Evolutionary conservation across 2,113 vertebrate genomes (phyloP).

Genomic region (Dromaius novaehollandiae): DNA sequence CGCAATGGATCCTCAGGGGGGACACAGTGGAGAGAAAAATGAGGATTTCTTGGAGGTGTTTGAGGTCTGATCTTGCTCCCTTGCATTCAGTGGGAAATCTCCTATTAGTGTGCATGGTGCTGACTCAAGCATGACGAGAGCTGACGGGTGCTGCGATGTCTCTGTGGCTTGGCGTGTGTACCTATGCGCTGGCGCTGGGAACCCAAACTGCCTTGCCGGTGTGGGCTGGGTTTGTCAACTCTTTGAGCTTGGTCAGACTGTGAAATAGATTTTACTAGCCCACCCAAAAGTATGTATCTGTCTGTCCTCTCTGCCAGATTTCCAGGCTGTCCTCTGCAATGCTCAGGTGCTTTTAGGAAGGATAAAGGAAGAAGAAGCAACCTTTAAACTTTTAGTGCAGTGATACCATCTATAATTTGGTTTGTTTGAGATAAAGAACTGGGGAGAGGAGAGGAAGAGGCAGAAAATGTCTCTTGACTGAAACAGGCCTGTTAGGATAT

Average conservation of each 20-base stretch:
- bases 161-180: rapidly evolving
- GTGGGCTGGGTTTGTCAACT: neutral
- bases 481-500: neutral
- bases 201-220: neutral
- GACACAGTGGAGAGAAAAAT: neutral
- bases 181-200: rapidly evolving
- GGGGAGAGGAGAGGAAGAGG: neutral
- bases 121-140: rapidly evolving
- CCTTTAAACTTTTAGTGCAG: neutral
- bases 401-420: neutral
- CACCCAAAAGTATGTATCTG: neutral
- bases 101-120: rapidly evolving
- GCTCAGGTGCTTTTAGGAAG: neutral
- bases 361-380: neutral
- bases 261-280: neutral
- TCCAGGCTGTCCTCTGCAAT: neutral
- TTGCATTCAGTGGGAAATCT: neutral
- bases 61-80: neutral
- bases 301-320: neutral
- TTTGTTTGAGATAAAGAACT: neutral
- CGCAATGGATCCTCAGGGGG: neutral
- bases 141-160: neutral
- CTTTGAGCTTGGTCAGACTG: neutral
- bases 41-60: conserved; percentile 4
- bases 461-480: neutral